A percentile compares a stretch with the other conserved stretches of the same genome.
phyloP scores from a whole-genome alignment of 2,888 invertebrate species.

The Tryphoninae sp. region DNA sequence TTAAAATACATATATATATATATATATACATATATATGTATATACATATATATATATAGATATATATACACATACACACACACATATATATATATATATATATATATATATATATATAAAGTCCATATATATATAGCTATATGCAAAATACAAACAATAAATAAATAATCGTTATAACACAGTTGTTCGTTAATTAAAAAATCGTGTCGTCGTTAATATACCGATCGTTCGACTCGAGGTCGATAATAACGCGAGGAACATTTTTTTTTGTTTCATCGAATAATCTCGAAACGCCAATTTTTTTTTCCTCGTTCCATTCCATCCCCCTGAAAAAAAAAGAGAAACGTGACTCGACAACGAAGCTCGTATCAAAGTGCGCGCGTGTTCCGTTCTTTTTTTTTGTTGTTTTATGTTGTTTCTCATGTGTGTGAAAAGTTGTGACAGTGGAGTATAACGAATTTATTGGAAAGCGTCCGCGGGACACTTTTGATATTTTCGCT shows the following conservation, averaged over 20 bases:
- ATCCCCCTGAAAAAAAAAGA: background rate
- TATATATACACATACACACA: background rate
- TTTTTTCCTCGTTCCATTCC: background rate
- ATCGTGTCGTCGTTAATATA: slow-evolving; percentile 11
- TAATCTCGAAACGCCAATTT: background rate
- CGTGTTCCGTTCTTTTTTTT: slow-evolving; percentile 28
- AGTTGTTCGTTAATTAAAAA: slow-evolving; percentile 14
- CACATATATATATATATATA: slow-evolving; percentile 28
- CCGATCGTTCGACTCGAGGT: slow-evolving; percentile 1
- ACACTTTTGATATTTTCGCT: slow-evolving; percentile 39
- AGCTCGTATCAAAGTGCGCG: slow-evolving; percentile 49
- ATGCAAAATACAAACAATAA: slow-evolving; percentile 26
- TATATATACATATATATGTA: background rate
- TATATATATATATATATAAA: slow-evolving; percentile 34
- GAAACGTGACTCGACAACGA: slow-evolving; percentile 1
- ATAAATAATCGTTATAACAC: slow-evolving; percentile 33
- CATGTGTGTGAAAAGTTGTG: slow-evolving; percentile 42
- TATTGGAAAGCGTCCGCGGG: slow-evolving; percentile 26
- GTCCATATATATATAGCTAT: background rate
- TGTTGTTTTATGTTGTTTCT: background rate
- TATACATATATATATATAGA: slow-evolving; percentile 30
- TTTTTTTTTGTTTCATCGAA: slow-evolving; percentile 13
- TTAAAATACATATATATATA: background rate
- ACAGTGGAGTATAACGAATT: slow-evolving; percentile 42
- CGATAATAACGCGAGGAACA: slow-evolving; percentile 22